phyloP scores from a whole-genome alignment of 2,888 invertebrate genomes.

The Tinea trinotella region DNA sequence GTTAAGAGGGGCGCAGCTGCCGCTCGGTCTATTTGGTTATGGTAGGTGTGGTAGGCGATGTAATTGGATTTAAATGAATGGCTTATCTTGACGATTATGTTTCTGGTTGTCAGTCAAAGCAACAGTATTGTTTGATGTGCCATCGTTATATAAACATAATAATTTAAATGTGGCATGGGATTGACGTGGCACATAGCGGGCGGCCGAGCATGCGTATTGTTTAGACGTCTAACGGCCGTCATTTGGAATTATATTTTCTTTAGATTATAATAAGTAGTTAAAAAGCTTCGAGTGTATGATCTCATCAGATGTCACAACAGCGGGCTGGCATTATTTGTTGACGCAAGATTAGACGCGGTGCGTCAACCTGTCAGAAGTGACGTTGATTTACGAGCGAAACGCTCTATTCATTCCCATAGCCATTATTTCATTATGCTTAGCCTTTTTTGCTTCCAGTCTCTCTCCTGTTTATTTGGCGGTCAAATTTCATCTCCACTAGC shows the following conservation, averaged over 20 bases:
- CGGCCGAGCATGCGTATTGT: not conserved
- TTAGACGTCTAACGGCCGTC: slow-evolving; percentile 12
- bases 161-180: not conserved
- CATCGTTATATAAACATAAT: not conserved
- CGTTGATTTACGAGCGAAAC: slow-evolving; percentile 29
- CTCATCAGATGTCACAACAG: slow-evolving; percentile 17
- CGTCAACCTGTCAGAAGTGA: slow-evolving; percentile 27
- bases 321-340: slow-evolving; percentile 25
- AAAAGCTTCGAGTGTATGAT: slow-evolving; percentile 9
- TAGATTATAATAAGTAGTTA: slow-evolving; percentile 12
- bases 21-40: no score
- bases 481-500: slow-evolving; percentile 37
- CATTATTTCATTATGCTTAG: slow-evolving; percentile 24
- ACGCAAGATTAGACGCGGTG: slow-evolving; percentile 32
- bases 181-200: not conserved
- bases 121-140: no score
- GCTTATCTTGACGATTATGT: no score
- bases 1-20: no score
- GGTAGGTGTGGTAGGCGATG: no score
- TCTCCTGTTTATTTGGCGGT: slow-evolving; percentile 37
- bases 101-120: no score
- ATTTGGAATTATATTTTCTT: slow-evolving; percentile 9
- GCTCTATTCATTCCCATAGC: slow-evolving; percentile 22
- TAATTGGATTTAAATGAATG: no score
- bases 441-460: slow-evolving; percentile 19